phyloP scores from a whole-genome alignment of 2,797 vertebrate species.

The Parambassis ranga region DNA sequence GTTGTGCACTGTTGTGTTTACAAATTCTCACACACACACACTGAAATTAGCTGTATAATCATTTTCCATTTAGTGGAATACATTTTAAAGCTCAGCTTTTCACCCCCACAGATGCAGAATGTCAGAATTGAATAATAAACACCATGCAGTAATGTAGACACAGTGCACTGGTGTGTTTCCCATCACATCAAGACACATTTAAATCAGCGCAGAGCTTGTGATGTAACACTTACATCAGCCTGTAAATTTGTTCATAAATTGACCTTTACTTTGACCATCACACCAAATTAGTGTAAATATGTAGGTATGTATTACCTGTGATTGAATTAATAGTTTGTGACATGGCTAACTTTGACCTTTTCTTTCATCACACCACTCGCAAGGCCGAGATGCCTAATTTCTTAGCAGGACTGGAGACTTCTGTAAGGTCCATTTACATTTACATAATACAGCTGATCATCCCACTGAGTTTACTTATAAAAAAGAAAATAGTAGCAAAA shows the following conservation, averaged over 20 bases:
- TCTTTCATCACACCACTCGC: neutral
- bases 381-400: neutral
- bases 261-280: conserved; percentile 24
- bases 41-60: neutral
- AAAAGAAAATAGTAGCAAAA: too few species aligned
- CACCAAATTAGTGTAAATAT: neutral
- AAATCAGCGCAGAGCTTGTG: neutral
- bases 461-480: too few species aligned
- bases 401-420: too few species aligned
- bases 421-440: too few species aligned
- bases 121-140: neutral
- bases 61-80: neutral
- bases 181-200: neutral
- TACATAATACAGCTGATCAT: too few species aligned
- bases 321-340: conserved; percentile 13
- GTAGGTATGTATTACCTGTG: neutral
- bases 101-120: neutral
- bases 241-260: neutral
- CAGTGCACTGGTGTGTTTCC: too few species aligned
- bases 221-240: neutral
- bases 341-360: conserved; percentile 16
- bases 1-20: neutral
- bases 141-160: too few species aligned
- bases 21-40: neutral
- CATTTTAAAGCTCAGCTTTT: neutral